A percentile compares a stretch with the other conserved stretches of the same genome.
Evolutionary conservation across 1,140 invertebrate genomes (phyloP).

Genomic region (Caenorhabditis tropicalis): DNA sequence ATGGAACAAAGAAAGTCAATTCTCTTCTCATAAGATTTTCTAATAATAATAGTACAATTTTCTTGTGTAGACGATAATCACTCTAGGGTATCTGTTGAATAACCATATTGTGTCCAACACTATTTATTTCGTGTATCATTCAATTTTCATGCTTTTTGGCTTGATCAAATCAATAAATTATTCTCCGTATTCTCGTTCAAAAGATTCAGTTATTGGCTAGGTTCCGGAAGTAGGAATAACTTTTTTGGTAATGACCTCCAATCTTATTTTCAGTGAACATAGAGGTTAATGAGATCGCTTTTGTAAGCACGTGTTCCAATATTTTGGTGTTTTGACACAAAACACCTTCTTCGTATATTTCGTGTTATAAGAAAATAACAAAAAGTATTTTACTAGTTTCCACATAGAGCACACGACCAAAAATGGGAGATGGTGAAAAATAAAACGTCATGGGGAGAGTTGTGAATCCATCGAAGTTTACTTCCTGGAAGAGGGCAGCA

Average conservation of each 20-base stretch:
- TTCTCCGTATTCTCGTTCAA: not conserved
- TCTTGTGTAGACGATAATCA: not conserved
- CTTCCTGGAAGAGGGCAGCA: constrained; percentile 38
- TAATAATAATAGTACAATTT: constrained; percentile 33
- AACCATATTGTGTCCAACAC: constrained; percentile 16
- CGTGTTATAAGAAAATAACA: too few species aligned
- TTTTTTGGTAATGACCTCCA: too few species aligned
- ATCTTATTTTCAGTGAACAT: too few species aligned
- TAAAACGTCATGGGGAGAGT: not conserved
- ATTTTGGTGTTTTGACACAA: too few species aligned
- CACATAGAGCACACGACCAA: constrained; percentile 13
- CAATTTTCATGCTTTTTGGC: not conserved
- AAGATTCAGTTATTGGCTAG: too few species aligned
- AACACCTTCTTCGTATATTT: too few species aligned
- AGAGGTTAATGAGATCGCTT: too few species aligned
- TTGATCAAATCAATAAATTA: not conserved
- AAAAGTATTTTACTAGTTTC: constrained; percentile 26
- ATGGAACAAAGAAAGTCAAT: not conserved
- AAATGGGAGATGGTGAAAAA: not conserved
- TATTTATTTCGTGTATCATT: not conserved
- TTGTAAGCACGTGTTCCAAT: too few species aligned
- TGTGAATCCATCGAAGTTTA: constrained; percentile 12
- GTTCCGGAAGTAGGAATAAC: too few species aligned
- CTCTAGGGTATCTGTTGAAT: constrained; percentile 7
- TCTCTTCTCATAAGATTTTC: not conserved